Evolutionary conservation across 2,888 invertebrate species (phyloP).

Genomic region (Leucania comma): DNA sequence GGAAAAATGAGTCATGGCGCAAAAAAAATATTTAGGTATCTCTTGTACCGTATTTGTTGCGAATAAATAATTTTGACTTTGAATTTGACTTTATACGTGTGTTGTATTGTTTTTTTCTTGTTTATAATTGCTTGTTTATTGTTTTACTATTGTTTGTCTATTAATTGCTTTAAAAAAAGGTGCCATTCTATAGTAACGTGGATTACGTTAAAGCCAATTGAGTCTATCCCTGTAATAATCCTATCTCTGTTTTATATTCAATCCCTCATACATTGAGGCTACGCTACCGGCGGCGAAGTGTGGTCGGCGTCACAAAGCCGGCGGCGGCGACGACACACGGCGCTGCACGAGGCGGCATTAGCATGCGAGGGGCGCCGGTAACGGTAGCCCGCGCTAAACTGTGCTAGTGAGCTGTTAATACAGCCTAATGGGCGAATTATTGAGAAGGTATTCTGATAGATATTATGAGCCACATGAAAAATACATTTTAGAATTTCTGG

Average conservation of each 20-base stretch:
- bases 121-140: too few species aligned
- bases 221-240: background rate
- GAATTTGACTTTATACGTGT: too few species aligned
- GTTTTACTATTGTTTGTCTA: too few species aligned
- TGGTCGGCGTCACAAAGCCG: slow-evolving; percentile 62
- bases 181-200: too few species aligned
- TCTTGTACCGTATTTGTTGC: too few species aligned
- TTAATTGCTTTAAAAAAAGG: too few species aligned
- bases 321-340: slow-evolving; percentile 45
- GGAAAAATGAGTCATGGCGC: too few species aligned
- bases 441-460: background rate
- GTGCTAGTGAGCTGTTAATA: slow-evolving; percentile 20
- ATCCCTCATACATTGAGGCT: slow-evolving; percentile 28
- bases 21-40: too few species aligned
- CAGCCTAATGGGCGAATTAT: background rate
- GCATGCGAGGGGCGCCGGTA: slow-evolving; percentile 58
- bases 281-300: slow-evolving; percentile 30
- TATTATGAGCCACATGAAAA: background rate
- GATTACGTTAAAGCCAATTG: background rate
- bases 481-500: too few species aligned
- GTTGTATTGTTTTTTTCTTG: too few species aligned
- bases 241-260: slow-evolving; percentile 38
- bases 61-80: too few species aligned
- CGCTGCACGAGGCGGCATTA: slow-evolving; percentile 57
- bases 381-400: slow-evolving; percentile 63